These are phyloP conservation scores for Parelbella ahira DNA, from an alignment of 2,888 invertebrate genomes.

Conservation along the genomic window DNA sequence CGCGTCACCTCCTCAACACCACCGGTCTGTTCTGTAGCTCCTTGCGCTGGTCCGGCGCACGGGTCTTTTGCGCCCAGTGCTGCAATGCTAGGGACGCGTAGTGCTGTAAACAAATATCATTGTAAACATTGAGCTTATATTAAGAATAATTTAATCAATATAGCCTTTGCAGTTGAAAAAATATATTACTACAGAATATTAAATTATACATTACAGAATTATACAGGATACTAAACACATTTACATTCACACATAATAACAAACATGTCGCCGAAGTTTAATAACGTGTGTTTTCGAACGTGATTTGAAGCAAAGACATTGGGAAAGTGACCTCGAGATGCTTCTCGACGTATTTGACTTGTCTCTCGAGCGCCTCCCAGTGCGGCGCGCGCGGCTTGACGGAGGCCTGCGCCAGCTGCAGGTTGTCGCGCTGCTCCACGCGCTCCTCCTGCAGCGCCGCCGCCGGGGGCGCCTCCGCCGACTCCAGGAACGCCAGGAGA, in stretches of 20 bases:
- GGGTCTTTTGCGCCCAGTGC: constrained; percentile 84
- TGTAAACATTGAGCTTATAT: too few relatives aligned
- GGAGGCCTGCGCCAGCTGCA: constrained; percentile 94
- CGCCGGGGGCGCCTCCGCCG: constrained; percentile 90
- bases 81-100: constrained; percentile 69
- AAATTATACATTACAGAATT: too few relatives aligned
- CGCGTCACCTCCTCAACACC: constrained; percentile 93
- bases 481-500: constrained; percentile 92
- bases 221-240: too few relatives aligned
- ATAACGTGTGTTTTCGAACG: too few relatives aligned
- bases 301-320: too few relatives aligned
- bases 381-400: constrained; percentile 85
- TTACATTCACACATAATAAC: too few relatives aligned
- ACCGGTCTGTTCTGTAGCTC: constrained; percentile 90
- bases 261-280: too few relatives aligned
- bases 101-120: constrained; percentile 42
- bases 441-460: constrained; percentile 85
- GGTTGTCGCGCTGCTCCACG: constrained; percentile 92
- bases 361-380: constrained; percentile 85
- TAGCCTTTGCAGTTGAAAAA: too few relatives aligned
- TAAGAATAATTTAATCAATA: too few relatives aligned
- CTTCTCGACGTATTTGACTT: constrained; percentile 89
- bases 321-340: constrained; percentile 92
- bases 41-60: constrained; percentile 65
- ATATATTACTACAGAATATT: too few relatives aligned